Evolutionary conservation across 2,113 vertebrate genomes (phyloP).

Genomic region (Mesoclemmys tuberculata): DNA sequence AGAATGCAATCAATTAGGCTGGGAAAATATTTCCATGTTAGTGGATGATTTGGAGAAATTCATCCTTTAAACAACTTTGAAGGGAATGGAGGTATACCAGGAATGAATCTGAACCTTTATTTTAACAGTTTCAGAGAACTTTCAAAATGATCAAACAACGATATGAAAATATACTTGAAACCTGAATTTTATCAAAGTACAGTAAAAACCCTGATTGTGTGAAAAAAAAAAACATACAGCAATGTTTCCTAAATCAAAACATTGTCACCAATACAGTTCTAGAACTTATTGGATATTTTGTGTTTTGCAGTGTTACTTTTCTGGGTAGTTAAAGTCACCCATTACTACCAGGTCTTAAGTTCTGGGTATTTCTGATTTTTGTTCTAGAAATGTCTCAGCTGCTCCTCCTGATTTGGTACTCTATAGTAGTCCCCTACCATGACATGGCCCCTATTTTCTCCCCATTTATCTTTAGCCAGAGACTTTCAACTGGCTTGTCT

Average conservation of each 20-base stretch:
- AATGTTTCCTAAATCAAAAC: background rate
- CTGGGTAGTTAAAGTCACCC: background rate
- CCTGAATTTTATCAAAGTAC: background rate
- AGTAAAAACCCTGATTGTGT: background rate
- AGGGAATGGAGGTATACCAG: accelerated
- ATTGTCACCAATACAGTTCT: background rate
- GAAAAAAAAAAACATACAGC: accelerated
- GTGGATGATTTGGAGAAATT: background rate
- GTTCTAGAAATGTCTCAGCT: background rate
- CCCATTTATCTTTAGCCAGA: no score
- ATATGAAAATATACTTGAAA: background rate
- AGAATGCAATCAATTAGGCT: background rate
- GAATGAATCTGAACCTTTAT: background rate
- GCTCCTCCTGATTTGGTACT: background rate
- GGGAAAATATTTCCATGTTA: background rate
- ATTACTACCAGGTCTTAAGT: background rate
- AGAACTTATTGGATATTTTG: background rate
- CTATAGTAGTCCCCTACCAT: background rate
- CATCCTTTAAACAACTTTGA: background rate
- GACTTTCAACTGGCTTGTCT: background rate
- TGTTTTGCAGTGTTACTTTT: background rate
- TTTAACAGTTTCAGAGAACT: background rate
- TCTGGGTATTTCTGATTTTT: background rate
- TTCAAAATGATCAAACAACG: background rate
- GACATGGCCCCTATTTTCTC: no score